These are phyloP conservation scores for Peromyscus aztecus DNA, from an alignment of 2,797 vertebrate genomes.

Conservation along the genomic window DNA sequence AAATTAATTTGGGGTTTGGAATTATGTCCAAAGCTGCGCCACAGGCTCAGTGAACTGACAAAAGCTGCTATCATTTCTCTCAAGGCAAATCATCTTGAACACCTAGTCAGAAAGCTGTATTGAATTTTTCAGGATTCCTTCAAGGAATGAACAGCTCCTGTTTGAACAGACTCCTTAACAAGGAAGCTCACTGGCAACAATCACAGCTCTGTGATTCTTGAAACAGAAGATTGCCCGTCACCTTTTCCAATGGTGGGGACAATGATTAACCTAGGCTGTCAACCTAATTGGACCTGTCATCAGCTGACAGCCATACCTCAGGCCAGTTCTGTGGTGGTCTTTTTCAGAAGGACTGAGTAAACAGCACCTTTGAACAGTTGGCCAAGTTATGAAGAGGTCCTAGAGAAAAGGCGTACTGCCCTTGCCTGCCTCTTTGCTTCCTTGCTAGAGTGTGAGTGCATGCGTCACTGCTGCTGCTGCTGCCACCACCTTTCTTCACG, in stretches of 20 bases:
- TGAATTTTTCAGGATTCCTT: neutral
- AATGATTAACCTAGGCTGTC: neutral
- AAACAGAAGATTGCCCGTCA: neutral
- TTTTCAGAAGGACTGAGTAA: neutral
- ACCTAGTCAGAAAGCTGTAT: neutral
- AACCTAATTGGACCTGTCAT: neutral
- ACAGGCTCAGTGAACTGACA: neutral
- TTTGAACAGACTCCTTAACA: neutral
- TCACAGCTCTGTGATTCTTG: neutral
- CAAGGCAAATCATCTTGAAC: neutral
- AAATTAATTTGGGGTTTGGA: constrained; percentile 13
- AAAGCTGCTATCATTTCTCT: neutral
- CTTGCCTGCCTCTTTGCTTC: too few relatives aligned
- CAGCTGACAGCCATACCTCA: neutral
- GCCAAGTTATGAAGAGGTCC: neutral
- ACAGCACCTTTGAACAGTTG: too few relatives aligned
- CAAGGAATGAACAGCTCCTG: neutral
- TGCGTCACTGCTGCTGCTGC: neutral
- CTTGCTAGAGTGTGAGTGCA: too few relatives aligned
- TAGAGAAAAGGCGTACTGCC: neutral
- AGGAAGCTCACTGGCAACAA: neutral
- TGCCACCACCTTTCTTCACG: neutral
- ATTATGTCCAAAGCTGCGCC: neutral
- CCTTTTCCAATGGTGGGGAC: neutral
- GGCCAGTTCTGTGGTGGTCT: neutral